Conservation (phyloP, 2,888 invertebrate genomes). For the Eupithecia abbreviata region DNA sequence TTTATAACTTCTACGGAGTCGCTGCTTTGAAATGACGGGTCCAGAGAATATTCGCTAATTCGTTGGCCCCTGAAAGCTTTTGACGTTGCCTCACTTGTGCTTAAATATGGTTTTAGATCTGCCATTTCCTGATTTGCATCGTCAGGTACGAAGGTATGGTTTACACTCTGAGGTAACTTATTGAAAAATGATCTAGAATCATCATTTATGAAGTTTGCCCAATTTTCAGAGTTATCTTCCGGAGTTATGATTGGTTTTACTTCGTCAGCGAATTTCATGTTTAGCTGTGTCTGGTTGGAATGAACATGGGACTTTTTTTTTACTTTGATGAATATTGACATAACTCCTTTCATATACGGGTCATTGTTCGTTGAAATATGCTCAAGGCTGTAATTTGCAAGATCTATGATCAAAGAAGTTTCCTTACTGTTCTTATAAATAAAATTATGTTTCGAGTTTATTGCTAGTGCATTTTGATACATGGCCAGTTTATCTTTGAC, state of each 20-base stretch:
- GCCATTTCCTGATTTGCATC: conserved; percentile 40
- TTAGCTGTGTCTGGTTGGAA: conserved; percentile 51
- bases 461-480: not conserved
- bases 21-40: conserved; percentile 52
- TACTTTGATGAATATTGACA: conserved; percentile 63
- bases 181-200: conserved; percentile 47
- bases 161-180: conserved; percentile 27
- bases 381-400: conserved; percentile 66
- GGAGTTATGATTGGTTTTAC: conserved; percentile 35
- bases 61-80: conserved; percentile 52
- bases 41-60: conserved; percentile 53
- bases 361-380: conserved; percentile 61
- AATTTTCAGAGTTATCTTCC: conserved; percentile 43
- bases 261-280: conserved; percentile 55
- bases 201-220: conserved; percentile 43
- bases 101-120: conserved; percentile 56
- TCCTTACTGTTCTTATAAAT: conserved; percentile 53
- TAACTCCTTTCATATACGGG: conserved; percentile 51
- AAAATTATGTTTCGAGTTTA: conserved; percentile 45
- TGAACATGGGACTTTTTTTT: conserved; percentile 58
- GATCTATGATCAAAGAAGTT: conserved; percentile 63
- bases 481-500: not conserved
- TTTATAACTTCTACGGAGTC: conserved; percentile 41
- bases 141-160: conserved; percentile 29
- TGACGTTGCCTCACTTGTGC: conserved; percentile 60